These are phyloP conservation scores for Umimayanthus kanabou DNA, from an alignment of 92 coral and sea anemone genomes.

Conservation along the genomic window DNA sequence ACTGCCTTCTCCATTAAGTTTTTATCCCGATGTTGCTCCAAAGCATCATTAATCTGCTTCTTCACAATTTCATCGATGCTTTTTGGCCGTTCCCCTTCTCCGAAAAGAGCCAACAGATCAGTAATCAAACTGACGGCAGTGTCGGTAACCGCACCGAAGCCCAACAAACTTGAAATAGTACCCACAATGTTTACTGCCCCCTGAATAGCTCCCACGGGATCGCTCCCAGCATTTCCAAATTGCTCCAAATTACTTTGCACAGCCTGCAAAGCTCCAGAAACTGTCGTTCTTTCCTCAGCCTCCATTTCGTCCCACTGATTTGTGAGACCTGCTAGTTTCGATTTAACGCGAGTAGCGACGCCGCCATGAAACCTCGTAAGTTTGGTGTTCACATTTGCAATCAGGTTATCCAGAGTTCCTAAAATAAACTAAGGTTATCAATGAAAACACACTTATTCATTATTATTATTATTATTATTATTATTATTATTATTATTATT, in stretches of 20 bases:
- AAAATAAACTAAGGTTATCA: not conserved
- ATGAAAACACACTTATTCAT: not conserved
- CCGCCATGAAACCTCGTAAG: not conserved
- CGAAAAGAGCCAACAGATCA: slow-evolving; percentile 30
- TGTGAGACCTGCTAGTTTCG: not conserved
- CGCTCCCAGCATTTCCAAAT: slow-evolving; percentile 41
- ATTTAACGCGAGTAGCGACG: not conserved
- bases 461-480: too few species aligned
- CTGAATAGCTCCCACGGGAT: slow-evolving; percentile 40
- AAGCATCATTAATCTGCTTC: slow-evolving; percentile 23
- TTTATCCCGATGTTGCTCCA: not conserved
- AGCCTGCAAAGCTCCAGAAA: not conserved
- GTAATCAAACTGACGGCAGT: slow-evolving; percentile 22
- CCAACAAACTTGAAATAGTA: slow-evolving; percentile 17
- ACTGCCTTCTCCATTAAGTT: slow-evolving; percentile 6
- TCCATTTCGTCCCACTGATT: not conserved
- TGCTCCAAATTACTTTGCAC: not conserved
- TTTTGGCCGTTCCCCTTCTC: slow-evolving; percentile 34
- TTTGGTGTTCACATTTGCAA: not conserved
- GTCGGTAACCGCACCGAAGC: slow-evolving; percentile 21
- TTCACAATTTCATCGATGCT: slow-evolving; percentile 27
- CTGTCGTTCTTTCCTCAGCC: not conserved
- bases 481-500: too few species aligned
- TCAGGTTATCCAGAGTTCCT: not conserved
- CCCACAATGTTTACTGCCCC: slow-evolving; percentile 43